Conservation (phyloP, 2,113 vertebrate species). For the Gambusia affinis region DNA sequence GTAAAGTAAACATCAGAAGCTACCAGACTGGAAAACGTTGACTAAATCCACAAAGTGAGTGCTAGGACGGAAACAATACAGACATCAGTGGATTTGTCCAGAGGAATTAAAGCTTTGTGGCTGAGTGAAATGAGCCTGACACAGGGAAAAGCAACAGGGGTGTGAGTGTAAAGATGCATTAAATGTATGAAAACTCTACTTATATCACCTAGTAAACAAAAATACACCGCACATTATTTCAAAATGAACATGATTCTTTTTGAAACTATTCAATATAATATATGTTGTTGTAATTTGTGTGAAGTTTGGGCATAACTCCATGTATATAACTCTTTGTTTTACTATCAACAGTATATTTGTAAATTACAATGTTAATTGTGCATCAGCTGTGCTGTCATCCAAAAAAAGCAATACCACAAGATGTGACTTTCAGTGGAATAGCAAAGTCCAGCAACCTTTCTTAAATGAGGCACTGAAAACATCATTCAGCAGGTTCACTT, state of each 20-base stretch:
- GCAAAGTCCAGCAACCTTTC: background rate
- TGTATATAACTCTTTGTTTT: background rate
- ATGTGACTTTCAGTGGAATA: background rate
- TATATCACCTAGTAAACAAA: background rate
- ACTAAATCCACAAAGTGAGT: conserved; percentile 77
- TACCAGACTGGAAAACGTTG: conserved; percentile 80
- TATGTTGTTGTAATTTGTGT: background rate
- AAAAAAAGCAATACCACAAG: conserved; percentile 8
- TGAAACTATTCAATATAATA: background rate
- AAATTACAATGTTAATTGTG: background rate
- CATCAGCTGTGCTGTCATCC: background rate
- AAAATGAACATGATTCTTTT: background rate
- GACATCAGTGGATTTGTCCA: conserved; percentile 43
- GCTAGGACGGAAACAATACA: conserved; percentile 64
- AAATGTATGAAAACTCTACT: conserved; percentile 1
- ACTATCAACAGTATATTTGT: background rate
- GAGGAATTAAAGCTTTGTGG: conserved; percentile 34
- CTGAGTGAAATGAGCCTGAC: conserved; percentile 19
- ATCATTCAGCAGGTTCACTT: background rate
- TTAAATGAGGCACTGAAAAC: background rate
- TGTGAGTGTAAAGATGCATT: background rate
- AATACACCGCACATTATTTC: background rate
- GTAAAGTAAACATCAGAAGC: conserved; percentile 77
- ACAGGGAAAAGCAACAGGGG: background rate
- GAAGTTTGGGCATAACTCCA: background rate